Base-by-base conservation (phyloP, 2,797 vertebrate species). In the Circus cinereus region DNA sequence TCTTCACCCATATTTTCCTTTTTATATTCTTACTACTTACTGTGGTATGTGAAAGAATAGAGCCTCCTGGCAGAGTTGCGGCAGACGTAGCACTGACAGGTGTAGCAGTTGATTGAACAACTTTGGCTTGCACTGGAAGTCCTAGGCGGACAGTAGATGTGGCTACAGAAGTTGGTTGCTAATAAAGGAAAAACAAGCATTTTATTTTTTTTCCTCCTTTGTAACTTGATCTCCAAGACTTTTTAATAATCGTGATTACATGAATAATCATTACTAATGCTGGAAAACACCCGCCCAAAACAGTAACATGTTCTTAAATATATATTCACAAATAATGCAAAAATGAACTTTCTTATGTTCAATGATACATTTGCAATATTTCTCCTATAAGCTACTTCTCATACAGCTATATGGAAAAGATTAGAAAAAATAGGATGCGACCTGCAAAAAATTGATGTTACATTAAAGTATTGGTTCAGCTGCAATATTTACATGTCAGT, bases 51-150 rank as follows among this genome's bases (percentile, higher is more conserved):
- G 96, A 6, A 11, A 97, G 93, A 86, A 77, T 48, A 8, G 93
- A 95, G 62, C 75, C 93, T 32, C 38, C 94, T 2, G 90, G 95
- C 73, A 96, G 95, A 18, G 95, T 26, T 1, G n/a, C 94, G 1
- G 83, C 5, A 27, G 95, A 65, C 0, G 91, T 69, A 65, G 78
- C 84, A 2, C 93, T 78, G 67, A 51, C 60, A 5, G 95, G 82
- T 3, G 75, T 63, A 0, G 80, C 72, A 1, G 94, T 43, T 1
- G 88, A 65, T 0, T 89, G 94, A 43, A 93, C 96, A 85, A 97
- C 97, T 79, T 95, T 96, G 91, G 93, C 95, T 30, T 80, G 95
- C 83, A 96, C 83, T 0, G 96, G 96, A 17, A 97, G 95, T 13
- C 96, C 96, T 21, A 97, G 77, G 63, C 96, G 92, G 5, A 97